A percentile compares a stretch with the other conserved stretches of the same genome.
Conservation (phyloP, 2,888 invertebrate genomes). For the Erebia ligea region DNA sequence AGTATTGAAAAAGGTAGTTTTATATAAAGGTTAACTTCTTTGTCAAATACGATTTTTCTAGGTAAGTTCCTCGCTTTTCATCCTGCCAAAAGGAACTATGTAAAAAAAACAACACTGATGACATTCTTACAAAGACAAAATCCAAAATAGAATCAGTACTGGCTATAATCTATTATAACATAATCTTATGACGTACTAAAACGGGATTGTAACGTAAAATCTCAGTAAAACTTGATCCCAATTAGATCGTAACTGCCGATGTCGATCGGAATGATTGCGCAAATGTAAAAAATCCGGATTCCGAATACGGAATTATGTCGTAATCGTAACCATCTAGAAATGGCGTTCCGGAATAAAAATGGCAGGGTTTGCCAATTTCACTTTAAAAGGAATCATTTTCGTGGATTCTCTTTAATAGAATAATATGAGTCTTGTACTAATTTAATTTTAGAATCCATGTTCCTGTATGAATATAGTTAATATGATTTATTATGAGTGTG, state of each 20-base stretch:
- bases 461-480: too few relatives aligned
- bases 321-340: constrained; percentile 26
- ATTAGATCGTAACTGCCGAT: constrained; percentile 40
- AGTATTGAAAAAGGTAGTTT: too few relatives aligned
- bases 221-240: constrained; percentile 41
- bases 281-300: constrained; percentile 41
- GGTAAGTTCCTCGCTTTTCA: too few relatives aligned
- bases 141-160: neutral
- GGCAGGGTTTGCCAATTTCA: neutral
- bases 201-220: constrained; percentile 31
- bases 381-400: neutral
- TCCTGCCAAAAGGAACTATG: too few relatives aligned
- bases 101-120: too few relatives aligned
- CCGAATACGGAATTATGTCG: constrained; percentile 28
- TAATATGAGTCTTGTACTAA: neutral
- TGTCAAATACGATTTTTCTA: too few relatives aligned
- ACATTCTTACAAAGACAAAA: too few relatives aligned
- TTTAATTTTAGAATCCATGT: too few relatives aligned
- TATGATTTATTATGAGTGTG: too few relatives aligned
- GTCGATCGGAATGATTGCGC: constrained; percentile 42
- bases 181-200: constrained; percentile 42
- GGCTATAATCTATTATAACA: constrained; percentile 32
- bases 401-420: neutral
- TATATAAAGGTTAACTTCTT: too few relatives aligned
- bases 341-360: constrained; percentile 6